Conservation (phyloP, 2,888 invertebrate genomes). For the Dynastes grantii region DNA sequence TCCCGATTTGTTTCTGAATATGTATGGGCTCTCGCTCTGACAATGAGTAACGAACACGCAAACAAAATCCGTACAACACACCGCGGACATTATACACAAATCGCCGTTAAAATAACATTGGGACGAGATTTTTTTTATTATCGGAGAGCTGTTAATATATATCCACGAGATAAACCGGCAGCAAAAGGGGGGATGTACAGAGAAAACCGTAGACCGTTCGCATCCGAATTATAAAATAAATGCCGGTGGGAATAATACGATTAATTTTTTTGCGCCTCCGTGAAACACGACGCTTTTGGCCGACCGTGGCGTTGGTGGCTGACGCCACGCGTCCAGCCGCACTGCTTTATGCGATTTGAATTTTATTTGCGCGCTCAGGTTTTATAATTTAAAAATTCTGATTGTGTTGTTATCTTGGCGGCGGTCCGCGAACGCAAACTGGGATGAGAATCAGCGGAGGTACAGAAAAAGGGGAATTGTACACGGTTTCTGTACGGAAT, state of each 20-base stretch:
- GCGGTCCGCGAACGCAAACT: conserved; percentile 26
- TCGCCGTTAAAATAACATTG: conserved; percentile 31
- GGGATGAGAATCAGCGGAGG: conserved; percentile 2
- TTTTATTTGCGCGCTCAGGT: conserved; percentile 59
- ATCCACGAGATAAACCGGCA: conserved; percentile 56
- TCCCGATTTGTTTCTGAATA: conserved; percentile 5
- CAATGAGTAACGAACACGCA: not conserved
- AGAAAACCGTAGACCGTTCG: conserved; percentile 35
- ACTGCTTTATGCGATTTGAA: conserved; percentile 58
- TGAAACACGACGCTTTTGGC: conserved; percentile 33
- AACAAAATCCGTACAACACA: conserved; percentile 1
- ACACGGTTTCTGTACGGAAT: conserved; percentile 16
- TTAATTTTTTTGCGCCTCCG: conserved; percentile 62
- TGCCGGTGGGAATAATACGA: conserved; percentile 63
- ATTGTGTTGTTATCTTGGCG: conserved; percentile 49
- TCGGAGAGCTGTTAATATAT: conserved; percentile 51
- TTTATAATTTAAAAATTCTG: conserved; percentile 61
- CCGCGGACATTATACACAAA: conserved; percentile 10
- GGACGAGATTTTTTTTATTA: conserved; percentile 38
- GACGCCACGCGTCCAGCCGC: conserved; percentile 18
- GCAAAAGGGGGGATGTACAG: conserved; percentile 1
- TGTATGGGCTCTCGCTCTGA: not conserved
- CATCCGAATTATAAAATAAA: conserved; percentile 63
- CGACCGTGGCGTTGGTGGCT: not conserved
- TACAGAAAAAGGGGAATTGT: conserved; percentile 32